Percentiles rank a stretch among this genome's conserved stretches.
Evolutionary conservation across 1,140 invertebrate species (phyloP).

Genomic region (Aphelinus certus): DNA sequence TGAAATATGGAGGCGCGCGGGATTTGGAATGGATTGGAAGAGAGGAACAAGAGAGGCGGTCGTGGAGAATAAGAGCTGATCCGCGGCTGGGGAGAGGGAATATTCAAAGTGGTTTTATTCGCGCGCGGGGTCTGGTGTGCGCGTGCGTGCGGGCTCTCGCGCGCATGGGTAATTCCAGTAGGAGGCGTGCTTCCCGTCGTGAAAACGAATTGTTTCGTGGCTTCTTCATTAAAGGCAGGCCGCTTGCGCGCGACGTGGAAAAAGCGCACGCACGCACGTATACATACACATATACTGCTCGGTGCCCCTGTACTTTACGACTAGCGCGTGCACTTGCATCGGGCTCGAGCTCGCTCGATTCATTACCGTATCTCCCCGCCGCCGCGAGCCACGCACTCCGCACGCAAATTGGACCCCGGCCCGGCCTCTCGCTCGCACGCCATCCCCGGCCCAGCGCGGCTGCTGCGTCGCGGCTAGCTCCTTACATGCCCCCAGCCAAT

Average conservation of each 20-base stretch:
- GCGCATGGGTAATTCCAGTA: slow-evolving; percentile 33
- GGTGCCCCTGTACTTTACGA: slow-evolving; percentile 43
- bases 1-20: too few relatives aligned
- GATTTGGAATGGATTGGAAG: too few relatives aligned
- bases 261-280: too few relatives aligned
- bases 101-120: neutral
- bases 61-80: too few relatives aligned
- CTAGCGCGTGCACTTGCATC: slow-evolving; percentile 37
- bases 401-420: neutral
- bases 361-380: slow-evolving; percentile 7
- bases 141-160: neutral
- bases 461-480: too few relatives aligned
- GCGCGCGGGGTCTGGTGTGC: too few relatives aligned
- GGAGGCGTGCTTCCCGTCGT: slow-evolving; percentile 31
- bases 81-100: neutral
- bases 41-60: too few relatives aligned
- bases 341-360: slow-evolving; percentile 41
- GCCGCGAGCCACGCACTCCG: neutral
- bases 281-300: too few relatives aligned
- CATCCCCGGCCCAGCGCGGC: too few relatives aligned
- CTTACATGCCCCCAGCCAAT: too few relatives aligned
- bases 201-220: slow-evolving; percentile 41
- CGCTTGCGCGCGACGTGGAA: too few relatives aligned
- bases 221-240: slow-evolving; percentile 39
- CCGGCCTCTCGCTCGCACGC: too few relatives aligned